These are phyloP conservation scores for Cottus gobio DNA, from an alignment of 2,113 vertebrate genomes.

Conservation along the genomic window DNA sequence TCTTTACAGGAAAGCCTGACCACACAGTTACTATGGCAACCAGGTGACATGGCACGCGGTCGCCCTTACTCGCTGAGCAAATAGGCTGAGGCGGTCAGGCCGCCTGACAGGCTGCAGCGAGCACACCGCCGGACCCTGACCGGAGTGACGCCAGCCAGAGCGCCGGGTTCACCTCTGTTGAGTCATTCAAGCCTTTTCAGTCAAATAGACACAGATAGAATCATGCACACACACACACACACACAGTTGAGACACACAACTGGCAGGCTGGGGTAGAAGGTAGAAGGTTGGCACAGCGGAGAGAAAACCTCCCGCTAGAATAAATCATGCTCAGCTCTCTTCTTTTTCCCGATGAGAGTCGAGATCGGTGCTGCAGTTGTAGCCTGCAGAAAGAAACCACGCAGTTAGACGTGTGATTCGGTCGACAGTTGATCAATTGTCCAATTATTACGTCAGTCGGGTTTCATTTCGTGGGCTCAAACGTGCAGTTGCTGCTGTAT, in stretches of 20 bases:
- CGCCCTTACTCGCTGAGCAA: constrained; percentile 9
- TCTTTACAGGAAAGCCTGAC: constrained; percentile 62
- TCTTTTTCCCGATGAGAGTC: background rate
- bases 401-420: background rate
- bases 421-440: constrained; percentile 19
- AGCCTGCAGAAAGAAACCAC: background rate
- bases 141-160: constrained; percentile 18
- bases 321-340: background rate
- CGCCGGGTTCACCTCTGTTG: background rate
- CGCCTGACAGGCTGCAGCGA: background rate
- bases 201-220: constrained; percentile 6
- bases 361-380: background rate
- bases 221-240: background rate
- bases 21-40: constrained; percentile 49
- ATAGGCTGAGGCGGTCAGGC: constrained; percentile 8
- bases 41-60: constrained; percentile 53
- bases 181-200: constrained; percentile 14
- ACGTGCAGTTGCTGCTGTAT: background rate
- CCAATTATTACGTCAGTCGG: constrained; percentile 22
- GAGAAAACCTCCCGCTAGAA: background rate
- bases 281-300: background rate
- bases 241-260: background rate
- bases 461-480: constrained; percentile 8
- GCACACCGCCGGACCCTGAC: constrained; percentile 30
- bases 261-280: background rate